These are phyloP conservation scores for Camponotus vicinus DNA, from an alignment of 1,140 invertebrate genomes.

Conservation along the genomic window DNA sequence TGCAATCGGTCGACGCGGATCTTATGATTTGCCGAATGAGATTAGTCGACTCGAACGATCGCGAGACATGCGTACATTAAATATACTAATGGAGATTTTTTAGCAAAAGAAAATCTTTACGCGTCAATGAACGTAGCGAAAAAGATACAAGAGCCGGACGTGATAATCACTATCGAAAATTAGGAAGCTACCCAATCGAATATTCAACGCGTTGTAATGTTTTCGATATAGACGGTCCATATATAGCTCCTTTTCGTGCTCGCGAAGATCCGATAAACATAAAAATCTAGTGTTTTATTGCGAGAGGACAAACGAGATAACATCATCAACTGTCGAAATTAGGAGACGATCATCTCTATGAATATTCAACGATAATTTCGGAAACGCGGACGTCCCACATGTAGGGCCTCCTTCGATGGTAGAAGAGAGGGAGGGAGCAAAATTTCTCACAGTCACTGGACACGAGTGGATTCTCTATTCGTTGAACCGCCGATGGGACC, in stretches of 20 bases:
- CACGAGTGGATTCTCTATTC: conserved; percentile 33
- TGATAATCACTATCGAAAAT: neutral
- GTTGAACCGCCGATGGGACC: neutral
- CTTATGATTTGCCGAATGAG: conserved; percentile 20
- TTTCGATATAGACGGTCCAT: neutral
- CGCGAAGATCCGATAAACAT: neutral
- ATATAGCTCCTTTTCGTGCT: conserved; percentile 12
- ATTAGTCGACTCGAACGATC: neutral
- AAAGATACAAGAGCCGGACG: neutral
- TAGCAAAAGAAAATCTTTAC: conserved; percentile 22
- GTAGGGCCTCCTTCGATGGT: neutral
- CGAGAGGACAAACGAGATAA: conserved; percentile 43
- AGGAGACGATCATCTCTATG: conserved; percentile 56
- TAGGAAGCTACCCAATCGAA: neutral
- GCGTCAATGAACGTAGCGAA: neutral
- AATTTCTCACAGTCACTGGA: conserved; percentile 18
- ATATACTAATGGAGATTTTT: neutral
- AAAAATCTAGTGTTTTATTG: conserved; percentile 39
- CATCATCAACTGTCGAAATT: conserved; percentile 22
- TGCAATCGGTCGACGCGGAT: conserved; percentile 9
- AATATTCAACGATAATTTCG: conserved; percentile 58
- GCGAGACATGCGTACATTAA: conserved; percentile 16
- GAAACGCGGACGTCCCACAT: conserved; percentile 53
- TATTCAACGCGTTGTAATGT: neutral
- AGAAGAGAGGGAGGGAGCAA: no score